phyloP scores from a whole-genome alignment of 2,888 invertebrate genomes.

The Nomada ruficornis region DNA sequence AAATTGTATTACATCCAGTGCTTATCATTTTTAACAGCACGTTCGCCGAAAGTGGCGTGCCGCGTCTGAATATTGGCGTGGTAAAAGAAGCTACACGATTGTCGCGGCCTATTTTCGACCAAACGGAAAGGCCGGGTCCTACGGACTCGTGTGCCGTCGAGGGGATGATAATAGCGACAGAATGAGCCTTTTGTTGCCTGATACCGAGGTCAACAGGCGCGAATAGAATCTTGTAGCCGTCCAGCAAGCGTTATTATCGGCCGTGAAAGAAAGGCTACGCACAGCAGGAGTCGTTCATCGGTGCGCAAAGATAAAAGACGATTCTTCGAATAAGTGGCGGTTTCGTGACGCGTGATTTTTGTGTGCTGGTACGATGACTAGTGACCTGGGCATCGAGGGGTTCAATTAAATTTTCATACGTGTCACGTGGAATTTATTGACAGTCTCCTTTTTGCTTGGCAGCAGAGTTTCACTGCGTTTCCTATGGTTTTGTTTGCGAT shows the following conservation, averaged over 20 bases:
- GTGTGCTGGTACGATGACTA: slow-evolving; percentile 10
- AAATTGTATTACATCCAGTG: background rate
- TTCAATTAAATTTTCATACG: slow-evolving; percentile 36
- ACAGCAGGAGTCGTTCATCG: slow-evolving; percentile 66
- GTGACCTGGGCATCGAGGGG: slow-evolving; percentile 29
- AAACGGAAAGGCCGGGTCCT: slow-evolving; percentile 70
- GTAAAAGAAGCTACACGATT: slow-evolving; percentile 29
- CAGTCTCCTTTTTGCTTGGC: background rate
- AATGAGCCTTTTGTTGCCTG: slow-evolving; percentile 78
- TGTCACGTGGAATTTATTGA: slow-evolving; percentile 28
- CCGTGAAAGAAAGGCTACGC: slow-evolving; percentile 67
- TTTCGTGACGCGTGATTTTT: slow-evolving; percentile 59
- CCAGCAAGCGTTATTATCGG: slow-evolving; percentile 71
- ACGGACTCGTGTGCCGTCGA: slow-evolving; percentile 67
- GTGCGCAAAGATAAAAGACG: slow-evolving; percentile 68
- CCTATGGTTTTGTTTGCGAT: too few relatives aligned
- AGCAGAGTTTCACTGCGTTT: background rate
- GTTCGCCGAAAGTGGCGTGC: slow-evolving; percentile 6
- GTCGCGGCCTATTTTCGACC: slow-evolving; percentile 64
- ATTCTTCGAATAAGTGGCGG: slow-evolving; percentile 69
- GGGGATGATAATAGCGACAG: slow-evolving; percentile 79
- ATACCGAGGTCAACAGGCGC: slow-evolving; percentile 74
- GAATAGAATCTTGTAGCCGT: slow-evolving; percentile 71
- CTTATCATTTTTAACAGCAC: slow-evolving; percentile 13
- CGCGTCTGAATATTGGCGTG: slow-evolving; percentile 35